phyloP scores from a whole-genome alignment of 2,113 vertebrate genomes.

The Cheilinus undulatus region DNA sequence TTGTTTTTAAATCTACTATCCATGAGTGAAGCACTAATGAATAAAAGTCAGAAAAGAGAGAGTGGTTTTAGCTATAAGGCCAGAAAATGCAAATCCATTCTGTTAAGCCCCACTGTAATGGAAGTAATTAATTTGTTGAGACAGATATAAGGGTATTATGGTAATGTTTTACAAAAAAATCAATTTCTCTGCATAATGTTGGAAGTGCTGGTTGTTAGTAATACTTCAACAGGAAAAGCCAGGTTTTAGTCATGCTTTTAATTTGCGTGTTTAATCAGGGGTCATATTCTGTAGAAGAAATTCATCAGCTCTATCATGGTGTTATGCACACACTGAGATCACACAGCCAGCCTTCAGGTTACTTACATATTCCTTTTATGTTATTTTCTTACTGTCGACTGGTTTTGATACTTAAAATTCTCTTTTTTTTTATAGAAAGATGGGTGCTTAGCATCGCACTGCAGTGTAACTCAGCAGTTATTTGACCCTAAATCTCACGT shows the following conservation, averaged over 20 bases:
- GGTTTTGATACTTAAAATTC: conserved; percentile 2
- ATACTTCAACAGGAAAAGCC: conserved; percentile 16
- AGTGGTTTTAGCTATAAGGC: conserved; percentile 26
- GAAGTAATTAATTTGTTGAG: conserved; percentile 52
- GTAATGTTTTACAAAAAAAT: conserved; percentile 40
- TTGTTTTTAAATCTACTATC: neutral
- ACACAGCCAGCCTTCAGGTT: neutral
- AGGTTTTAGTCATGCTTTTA: conserved; percentile 42
- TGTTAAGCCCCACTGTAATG: conserved; percentile 43
- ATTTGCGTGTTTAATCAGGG: conserved; percentile 42
- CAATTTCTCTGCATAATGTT: conserved; percentile 23
- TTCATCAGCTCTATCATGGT: conserved; percentile 5
- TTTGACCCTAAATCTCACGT: neutral
- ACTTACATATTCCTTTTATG: neutral
- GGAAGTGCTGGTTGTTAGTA: conserved; percentile 12
- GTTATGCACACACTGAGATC: conserved; percentile 9
- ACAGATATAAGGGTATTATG: conserved; percentile 48
- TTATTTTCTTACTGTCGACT: neutral
- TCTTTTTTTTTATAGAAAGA: conserved; percentile 30
- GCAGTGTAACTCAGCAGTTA: conserved; percentile 1
- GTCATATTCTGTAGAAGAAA: conserved; percentile 35
- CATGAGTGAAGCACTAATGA: neutral
- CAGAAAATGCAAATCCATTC: conserved; percentile 44
- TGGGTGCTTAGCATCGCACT: conserved; percentile 1
- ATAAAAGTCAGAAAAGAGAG: neutral